A percentile compares a stretch with the other conserved stretches of the same genome.
Conservation (phyloP, 1,140 invertebrate species). For the Mamestra configurata region DNA sequence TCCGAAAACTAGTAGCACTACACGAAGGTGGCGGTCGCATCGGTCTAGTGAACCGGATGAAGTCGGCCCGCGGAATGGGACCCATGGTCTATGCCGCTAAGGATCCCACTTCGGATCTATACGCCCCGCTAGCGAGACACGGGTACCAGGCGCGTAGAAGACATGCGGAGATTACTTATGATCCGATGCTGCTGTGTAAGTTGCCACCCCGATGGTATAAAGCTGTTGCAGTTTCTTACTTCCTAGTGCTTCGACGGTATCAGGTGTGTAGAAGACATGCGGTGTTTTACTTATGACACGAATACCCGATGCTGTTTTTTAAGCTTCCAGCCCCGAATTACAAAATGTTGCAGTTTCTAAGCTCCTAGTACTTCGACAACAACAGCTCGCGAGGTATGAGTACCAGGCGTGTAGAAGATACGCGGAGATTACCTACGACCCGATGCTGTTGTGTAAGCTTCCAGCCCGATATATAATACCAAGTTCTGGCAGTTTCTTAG, state of each 20-base stretch:
- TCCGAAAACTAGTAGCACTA: slow-evolving; percentile 88
- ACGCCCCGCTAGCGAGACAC: slow-evolving; percentile 86
- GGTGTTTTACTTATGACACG: too few species aligned
- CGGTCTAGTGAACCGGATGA: slow-evolving; percentile 56
- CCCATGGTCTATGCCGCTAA: slow-evolving; percentile 81
- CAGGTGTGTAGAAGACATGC: too few species aligned
- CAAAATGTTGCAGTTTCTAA: background rate
- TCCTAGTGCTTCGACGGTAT: too few species aligned
- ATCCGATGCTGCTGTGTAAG: slow-evolving; percentile 61
- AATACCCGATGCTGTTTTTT: too few species aligned
- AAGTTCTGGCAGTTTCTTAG: too few species aligned
- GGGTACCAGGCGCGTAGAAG: slow-evolving; percentile 84
- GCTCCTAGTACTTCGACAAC: background rate
- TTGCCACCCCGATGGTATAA: background rate
- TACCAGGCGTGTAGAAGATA: slow-evolving; percentile 83
- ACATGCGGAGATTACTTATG: slow-evolving; percentile 71
- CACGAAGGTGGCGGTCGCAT: slow-evolving; percentile 72
- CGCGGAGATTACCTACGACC: slow-evolving; percentile 64
- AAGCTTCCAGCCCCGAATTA: too few species aligned
- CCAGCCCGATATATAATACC: background rate
- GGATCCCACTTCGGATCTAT: slow-evolving; percentile 86
- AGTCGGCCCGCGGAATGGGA: slow-evolving; percentile 71
- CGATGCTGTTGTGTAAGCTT: slow-evolving; percentile 59
- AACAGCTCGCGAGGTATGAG: slow-evolving; percentile 82
- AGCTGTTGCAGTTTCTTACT: too few species aligned